Percentiles rank a stretch among this genome's conserved stretches.
Conservation (phyloP, 2,888 invertebrate genomes). For the Halocaridina rubra region DNA sequence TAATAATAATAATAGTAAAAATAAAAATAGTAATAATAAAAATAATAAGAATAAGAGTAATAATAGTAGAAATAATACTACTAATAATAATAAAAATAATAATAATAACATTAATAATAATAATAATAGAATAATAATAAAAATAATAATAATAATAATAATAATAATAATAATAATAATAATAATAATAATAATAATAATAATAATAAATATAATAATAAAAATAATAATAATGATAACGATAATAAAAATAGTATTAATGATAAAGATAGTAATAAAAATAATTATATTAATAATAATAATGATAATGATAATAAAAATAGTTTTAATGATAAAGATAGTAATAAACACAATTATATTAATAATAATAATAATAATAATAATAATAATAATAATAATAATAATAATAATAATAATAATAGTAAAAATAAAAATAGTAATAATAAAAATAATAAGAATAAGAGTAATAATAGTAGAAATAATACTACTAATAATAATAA, state of each 20-base stretch:
- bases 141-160: neutral
- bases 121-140: neutral
- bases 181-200: neutral
- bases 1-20: constrained; percentile 20
- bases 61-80: constrained; percentile 14
- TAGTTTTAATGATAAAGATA: neutral
- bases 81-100: constrained; percentile 13
- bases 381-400: neutral
- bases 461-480: neutral
- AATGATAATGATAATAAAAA: neutral
- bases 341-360: neutral
- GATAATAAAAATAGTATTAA: neutral
- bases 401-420: neutral
- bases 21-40: constrained; percentile 19
- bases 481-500: neutral
- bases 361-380: neutral
- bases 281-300: neutral
- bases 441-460: neutral
- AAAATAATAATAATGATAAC: neutral
- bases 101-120: neutral
- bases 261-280: neutral
- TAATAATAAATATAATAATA: neutral
- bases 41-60: constrained; percentile 14
- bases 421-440: neutral
- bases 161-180: neutral